Base-by-base conservation (phyloP, 2,113 vertebrate species). In the Talpa occidentalis region DNA sequence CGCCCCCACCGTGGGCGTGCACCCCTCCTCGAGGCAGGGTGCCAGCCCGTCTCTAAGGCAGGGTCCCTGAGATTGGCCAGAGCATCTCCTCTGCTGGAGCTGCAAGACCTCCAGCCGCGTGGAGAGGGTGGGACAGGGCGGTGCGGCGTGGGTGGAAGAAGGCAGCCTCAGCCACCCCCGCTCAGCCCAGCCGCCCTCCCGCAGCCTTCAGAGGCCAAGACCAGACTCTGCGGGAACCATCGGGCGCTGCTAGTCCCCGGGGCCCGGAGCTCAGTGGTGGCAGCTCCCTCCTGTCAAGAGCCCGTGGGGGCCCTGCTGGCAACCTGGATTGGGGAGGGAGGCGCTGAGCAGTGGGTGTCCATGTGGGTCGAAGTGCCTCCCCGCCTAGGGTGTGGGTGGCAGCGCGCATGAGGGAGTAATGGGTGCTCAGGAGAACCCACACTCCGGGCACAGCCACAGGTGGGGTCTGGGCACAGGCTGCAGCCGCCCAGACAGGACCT, bases 241-340 rank as follows among this genome's bases (percentile, higher is more conserved):
- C 26, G 1, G 52, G 32, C 66, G 49, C 85, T 24, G 64, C 30
- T 28, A 37, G 30, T 11, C 47, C 49, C 24, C 52, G 67, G 16
- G 5, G 42, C 21, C 24, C 37, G 26, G 82, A 60, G 26, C 35
- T 10, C 6, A 12, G 26, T 3, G 2, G 79, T 30, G 37, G n/a
- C 49, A 49, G 76, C 35, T 54, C 21, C 12, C 8, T 28, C 42
- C 6, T 72, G 54, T n/a, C 70, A 35, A 70, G 56, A 11, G 30
- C 30, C 32, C 4, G 2, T 0, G 1, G 59, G 90, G 21, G 16
- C 26, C 0, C 7, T 30, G 40, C 69, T 28, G 15, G 22, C 12
- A 47, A n/a, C 7, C 1, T 1, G 3, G 42, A 16, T 35, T n/a
- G 47, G 83, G 84, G 28, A 78, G 37, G 30, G 49, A n/a, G 77